Evolutionary conservation across 30 jellyfish, hydroid and myxozoan species (phyloP), one percentile per base, ranked within the genome.

Genomic region (Haliclystus octoradiatus): DNA sequence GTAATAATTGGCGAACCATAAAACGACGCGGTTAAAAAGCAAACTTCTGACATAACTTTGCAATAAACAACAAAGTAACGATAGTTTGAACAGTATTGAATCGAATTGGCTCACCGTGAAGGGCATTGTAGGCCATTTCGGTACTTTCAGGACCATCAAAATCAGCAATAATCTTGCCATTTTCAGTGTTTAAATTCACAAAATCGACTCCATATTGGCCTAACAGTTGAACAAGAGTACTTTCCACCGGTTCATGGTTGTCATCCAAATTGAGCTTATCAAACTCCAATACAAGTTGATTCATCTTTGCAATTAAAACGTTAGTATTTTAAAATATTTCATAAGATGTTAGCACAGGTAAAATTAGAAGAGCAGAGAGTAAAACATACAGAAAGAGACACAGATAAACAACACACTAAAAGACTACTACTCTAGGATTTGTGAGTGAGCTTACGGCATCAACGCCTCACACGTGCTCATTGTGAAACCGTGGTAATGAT

Each of bases 61-160:
- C 19, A 19, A 40, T 40, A 40, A 40, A 5, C 9, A 40, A 40
- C 57, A 40, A 40, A 40, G n/a, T n/a, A 9, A 40, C 57, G 57
- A 9, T 19, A 19, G 14, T 40, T 40, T 9, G 14, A 5, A 40
- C 19, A 5, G 14, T 19, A 40, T 40, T 19, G 19, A 5, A 40
- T 5, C 57, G 57, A 40, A n/a, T n/a, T n/a, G n/a, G 57, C 93
- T 67, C 81, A 89, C 98, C 98, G 53, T 81, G 71, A 7, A 89
- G 62, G 12, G 71, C 88, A 19, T 68, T 71, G 65, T 28, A 69
- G 2, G 95, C 98, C 26, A 69, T 76, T 64, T 76, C 71, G 25
- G 95, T 94, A 50, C 66, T 74, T 47, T 89, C 98, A 25, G 82
- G 74, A 65, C 92, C 84, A 2, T 62, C 80, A 50, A 89, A 82